Percentiles rank a stretch among this genome's conserved stretches.
Conservation (phyloP, 2,888 invertebrate genomes). For the Hypsopygia costalis region DNA sequence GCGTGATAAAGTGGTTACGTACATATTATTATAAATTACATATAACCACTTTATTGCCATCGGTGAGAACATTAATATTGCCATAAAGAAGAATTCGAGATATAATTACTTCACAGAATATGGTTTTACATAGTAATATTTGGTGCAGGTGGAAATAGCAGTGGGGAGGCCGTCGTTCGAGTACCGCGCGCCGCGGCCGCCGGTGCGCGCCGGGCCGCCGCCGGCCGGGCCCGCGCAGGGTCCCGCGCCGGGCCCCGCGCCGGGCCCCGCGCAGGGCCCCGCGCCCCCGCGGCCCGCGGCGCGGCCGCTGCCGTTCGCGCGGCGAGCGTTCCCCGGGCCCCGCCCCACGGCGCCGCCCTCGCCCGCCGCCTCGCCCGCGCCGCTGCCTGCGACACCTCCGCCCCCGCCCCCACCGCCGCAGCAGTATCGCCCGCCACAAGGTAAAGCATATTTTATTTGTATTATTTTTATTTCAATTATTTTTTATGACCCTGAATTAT, state of each 20-base stretch:
- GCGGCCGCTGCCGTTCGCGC: constrained; percentile 24
- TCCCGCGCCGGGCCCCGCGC: constrained; percentile 23
- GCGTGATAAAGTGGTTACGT: no score
- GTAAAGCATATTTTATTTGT: no score
- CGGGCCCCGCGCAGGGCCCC: constrained; percentile 24
- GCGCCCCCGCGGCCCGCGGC: constrained; percentile 22
- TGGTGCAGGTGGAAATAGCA: constrained; percentile 58
- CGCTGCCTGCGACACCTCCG: constrained; percentile 21
- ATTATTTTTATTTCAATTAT: no score
- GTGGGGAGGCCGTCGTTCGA: constrained; percentile 65
- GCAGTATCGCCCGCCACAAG: not conserved
- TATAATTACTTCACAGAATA: no score
- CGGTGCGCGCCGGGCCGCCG: no score
- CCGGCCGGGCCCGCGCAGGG: constrained; percentile 18
- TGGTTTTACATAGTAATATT: no score
- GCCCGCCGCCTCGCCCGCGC: constrained; percentile 11
- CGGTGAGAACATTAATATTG: no score
- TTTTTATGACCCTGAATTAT: no score
- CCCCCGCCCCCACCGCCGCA: constrained; percentile 12
- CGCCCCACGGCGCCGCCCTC: constrained; percentile 23
- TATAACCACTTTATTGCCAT: no score
- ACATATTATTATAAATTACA: no score
- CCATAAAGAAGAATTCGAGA: no score
- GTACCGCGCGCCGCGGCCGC: constrained; percentile 48
- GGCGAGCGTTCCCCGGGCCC: constrained; percentile 28